A percentile compares a stretch with the other conserved stretches of the same genome.
These are phyloP conservation scores for Liodrosophila aerea DNA, from an alignment of 2,888 invertebrate genomes.

Conservation along the genomic window DNA sequence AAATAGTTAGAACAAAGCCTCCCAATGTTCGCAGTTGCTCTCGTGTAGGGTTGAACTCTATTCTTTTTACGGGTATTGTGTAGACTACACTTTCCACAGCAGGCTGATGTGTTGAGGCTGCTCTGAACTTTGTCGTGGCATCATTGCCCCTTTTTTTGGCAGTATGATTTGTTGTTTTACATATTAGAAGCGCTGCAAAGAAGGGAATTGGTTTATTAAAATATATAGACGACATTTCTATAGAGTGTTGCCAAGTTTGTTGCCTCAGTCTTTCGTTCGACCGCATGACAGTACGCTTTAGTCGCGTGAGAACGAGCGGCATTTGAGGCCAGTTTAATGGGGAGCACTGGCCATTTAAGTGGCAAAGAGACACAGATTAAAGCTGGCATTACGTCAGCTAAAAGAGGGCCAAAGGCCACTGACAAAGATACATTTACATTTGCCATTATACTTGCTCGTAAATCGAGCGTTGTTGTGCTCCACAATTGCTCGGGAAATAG, in stretches of 20 bases:
- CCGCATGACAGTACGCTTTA: slow-evolving; percentile 22
- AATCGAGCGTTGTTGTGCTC: slow-evolving; percentile 16
- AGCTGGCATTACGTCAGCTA: slow-evolving; percentile 39
- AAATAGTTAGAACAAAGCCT: slow-evolving; percentile 45
- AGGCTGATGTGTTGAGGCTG: slow-evolving; percentile 22
- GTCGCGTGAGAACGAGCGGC: slow-evolving; percentile 29
- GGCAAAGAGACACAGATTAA: slow-evolving; percentile 18
- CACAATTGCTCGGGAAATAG: slow-evolving; percentile 15
- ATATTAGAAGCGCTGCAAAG: slow-evolving; percentile 46
- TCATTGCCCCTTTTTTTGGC: slow-evolving; percentile 36
- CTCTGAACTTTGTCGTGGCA: slow-evolving; percentile 45
- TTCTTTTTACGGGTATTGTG: slow-evolving; percentile 1
- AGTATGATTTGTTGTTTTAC: slow-evolving; percentile 28
- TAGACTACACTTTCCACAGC: slow-evolving; percentile 13
- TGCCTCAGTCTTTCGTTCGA: slow-evolving; percentile 70
- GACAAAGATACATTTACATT: slow-evolving; percentile 3
- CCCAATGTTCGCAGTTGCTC: slow-evolving; percentile 16
- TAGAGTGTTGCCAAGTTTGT: slow-evolving; percentile 60
- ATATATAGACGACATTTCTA: not conserved
- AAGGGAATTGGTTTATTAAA: slow-evolving; percentile 20
- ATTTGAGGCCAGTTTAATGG: slow-evolving; percentile 22
- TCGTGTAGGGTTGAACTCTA: slow-evolving; percentile 10
- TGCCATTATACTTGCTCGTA: too few species aligned
- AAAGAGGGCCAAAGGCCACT: slow-evolving; percentile 20
- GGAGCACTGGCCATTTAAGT: slow-evolving; percentile 51